Conservation (phyloP, 1,140 invertebrate genomes). For the Hypsibius dujardini region DNA sequence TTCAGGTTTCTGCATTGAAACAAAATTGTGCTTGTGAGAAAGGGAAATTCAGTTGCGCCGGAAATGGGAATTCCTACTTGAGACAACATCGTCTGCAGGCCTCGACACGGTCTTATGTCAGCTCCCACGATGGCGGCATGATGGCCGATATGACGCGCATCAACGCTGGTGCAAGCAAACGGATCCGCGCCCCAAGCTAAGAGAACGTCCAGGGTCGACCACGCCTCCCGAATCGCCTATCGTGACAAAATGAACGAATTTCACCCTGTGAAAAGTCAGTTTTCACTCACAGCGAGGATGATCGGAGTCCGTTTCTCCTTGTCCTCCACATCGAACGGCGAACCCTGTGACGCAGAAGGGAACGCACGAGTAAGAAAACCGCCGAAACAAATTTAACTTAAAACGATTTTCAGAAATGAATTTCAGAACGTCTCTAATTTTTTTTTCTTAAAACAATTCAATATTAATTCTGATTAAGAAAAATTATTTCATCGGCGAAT, state of each 20-base stretch:
- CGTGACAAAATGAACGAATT: not conserved
- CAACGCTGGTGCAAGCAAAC: not conserved
- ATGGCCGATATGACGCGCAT: not conserved
- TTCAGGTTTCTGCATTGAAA: not conserved
- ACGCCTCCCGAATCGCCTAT: constrained; percentile 4
- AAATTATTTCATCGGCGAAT: too few relatives aligned
- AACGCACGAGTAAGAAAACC: too few relatives aligned
- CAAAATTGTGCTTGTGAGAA: not conserved
- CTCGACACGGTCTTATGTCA: not conserved
- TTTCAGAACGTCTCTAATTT: too few relatives aligned
- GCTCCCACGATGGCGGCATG: constrained; percentile 12
- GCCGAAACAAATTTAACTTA: too few relatives aligned
- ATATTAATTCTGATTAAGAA: too few relatives aligned
- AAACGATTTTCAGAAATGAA: too few relatives aligned
- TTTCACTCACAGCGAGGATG: too few relatives aligned
- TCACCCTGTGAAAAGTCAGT: too few relatives aligned
- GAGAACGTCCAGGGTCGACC: not conserved
- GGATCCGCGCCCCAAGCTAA: not conserved
- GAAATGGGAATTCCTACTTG: not conserved
- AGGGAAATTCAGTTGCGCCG: not conserved
- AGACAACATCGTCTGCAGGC: not conserved
- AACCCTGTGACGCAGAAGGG: too few relatives aligned
- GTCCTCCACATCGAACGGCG: too few relatives aligned
- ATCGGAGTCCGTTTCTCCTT: too few relatives aligned
- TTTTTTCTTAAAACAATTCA: too few relatives aligned